These are phyloP conservation scores for Bacillus rossius DNA, from an alignment of 1,140 invertebrate genomes.

Conservation along the genomic window DNA sequence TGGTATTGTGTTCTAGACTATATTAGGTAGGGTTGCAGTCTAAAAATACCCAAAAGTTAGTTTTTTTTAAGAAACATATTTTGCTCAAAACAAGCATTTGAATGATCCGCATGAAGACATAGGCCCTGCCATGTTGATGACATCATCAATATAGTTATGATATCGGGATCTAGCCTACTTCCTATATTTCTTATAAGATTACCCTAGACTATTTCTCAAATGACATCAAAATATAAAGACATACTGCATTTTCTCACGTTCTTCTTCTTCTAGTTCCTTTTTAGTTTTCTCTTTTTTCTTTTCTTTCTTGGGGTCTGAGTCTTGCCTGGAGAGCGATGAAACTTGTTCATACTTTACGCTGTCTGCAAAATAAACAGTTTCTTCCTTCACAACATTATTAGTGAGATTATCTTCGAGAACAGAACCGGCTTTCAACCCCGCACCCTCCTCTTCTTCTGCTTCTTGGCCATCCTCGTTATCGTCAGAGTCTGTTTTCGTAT, in stretches of 20 bases:
- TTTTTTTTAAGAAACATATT: too few relatives aligned
- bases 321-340: background rate
- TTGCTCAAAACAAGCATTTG: too few relatives aligned
- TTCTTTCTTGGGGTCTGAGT: conserved; percentile 37
- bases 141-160: too few relatives aligned
- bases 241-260: conserved; percentile 89
- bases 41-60: too few relatives aligned
- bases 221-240: conserved; percentile 29
- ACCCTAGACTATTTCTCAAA: too few relatives aligned
- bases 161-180: too few relatives aligned
- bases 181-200: too few relatives aligned
- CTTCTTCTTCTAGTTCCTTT: conserved; percentile 83
- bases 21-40: too few relatives aligned
- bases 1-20: too few relatives aligned
- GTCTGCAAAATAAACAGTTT: background rate
- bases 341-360: background rate
- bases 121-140: too few relatives aligned
- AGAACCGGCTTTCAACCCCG: background rate
- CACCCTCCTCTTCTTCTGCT: background rate
- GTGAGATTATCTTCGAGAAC: conserved; percentile 14
- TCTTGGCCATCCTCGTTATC: conserved; percentile 4
- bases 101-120: too few relatives aligned
- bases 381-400: background rate
- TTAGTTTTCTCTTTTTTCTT: conserved; percentile 65
- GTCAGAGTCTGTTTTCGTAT: background rate